Evolutionary conservation across 2,113 vertebrate species (phyloP), one percentile per base, ranked within the genome.

Genomic region (Hemiscyllium ocellatum): DNA sequence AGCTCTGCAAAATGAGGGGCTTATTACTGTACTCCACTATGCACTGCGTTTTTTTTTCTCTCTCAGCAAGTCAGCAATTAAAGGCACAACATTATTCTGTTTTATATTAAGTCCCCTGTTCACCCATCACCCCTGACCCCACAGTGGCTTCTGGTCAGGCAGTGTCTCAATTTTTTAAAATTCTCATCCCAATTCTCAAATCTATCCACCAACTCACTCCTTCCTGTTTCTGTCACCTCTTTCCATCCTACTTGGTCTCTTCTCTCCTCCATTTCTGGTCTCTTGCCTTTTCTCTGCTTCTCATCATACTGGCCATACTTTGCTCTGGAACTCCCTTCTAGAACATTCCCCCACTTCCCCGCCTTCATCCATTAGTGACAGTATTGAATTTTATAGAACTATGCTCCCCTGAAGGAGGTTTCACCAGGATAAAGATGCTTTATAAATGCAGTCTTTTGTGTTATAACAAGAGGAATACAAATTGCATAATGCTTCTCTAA

Each of bases 1-100:
- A 72, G 66, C 69, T 6, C 47, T 95, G 69, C 94, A 95, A 95
- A 95, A 95, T 72, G 94, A 95, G 69, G 94, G 94, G 52, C 47
- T 95, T 95, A 95, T 95, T 95, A 95, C 94, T 95, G 42, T 76
- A 50, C 37, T 95, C 47, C 2, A 95, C 52, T 61, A 68, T 52
- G 47, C 69, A 95, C 94, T 72, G 94, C 72, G 12, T 95, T 72
- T 47, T 72, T 61, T 94, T 95, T 17, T 52, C 6, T 76, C 72
- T 50, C 42, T 29, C 42, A 95, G 69, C 66, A 33, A 95, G 69
- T 70, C 47, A 72, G 94, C 89, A 95, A 95, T 95, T 95, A 95
- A 95, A 95, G 94, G 69, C 22, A 52, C 29, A 52, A 24, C 15
- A 72, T 76, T 37, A 33, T 37, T 37, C 94, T 29, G 42, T 26